Evolutionary conservation across 2,113 vertebrate genomes (phyloP).

Genomic region (Callaeas wilsoni): DNA sequence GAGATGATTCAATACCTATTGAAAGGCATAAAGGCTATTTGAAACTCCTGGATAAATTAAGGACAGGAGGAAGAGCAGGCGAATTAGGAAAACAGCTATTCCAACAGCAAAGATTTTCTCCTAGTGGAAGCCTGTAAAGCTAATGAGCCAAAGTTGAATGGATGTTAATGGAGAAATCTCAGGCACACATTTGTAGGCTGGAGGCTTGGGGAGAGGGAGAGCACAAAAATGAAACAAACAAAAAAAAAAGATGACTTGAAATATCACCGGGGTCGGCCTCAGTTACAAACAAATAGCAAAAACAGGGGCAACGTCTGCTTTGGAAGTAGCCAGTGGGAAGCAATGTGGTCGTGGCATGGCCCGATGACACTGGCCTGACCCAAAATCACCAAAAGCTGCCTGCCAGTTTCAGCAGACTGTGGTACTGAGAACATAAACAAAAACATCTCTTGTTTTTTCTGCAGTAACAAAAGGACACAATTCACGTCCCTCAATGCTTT

Average conservation of each 20-base stretch:
- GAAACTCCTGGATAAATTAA: constrained; percentile 48
- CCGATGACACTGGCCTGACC: not conserved
- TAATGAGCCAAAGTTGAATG: not conserved
- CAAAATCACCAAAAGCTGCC: not conserved
- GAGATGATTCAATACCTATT: not conserved
- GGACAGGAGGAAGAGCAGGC: not conserved
- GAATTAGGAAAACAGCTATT: not conserved
- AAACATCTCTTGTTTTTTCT: not conserved
- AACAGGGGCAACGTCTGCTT: not conserved
- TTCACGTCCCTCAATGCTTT: not conserved
- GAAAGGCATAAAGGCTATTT: constrained; percentile 33
- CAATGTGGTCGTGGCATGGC: not conserved
- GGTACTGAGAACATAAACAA: not conserved
- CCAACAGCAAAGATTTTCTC: not conserved
- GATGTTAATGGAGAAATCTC: not conserved
- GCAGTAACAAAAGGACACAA: not conserved
- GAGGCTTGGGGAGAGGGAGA: not conserved
- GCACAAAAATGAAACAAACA: not conserved
- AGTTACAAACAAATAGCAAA: not conserved
- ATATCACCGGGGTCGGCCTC: not conserved
- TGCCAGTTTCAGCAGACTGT: not conserved
- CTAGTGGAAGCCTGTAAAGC: not conserved
- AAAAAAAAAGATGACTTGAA: not conserved
- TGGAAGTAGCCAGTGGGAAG: not conserved
- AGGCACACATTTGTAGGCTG: not conserved